These are phyloP conservation scores for Hermatobates lingyangjiaoensis DNA, from an alignment of 1,140 invertebrate species.

Conservation along the genomic window DNA sequence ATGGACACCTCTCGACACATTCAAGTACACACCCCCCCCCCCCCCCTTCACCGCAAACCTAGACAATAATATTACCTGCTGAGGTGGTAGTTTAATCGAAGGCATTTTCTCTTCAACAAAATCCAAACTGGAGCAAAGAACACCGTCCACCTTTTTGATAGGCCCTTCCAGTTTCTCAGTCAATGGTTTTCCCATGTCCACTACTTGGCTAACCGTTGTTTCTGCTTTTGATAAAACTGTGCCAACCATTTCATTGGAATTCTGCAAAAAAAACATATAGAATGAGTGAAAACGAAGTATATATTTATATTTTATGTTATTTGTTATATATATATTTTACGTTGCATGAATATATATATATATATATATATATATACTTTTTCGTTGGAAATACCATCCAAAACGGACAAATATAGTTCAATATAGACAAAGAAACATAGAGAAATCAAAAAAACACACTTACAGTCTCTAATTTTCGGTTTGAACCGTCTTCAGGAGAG, in stretches of 20 bases:
- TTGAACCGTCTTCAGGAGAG: too few species aligned
- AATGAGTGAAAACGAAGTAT: background rate
- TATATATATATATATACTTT: too few species aligned
- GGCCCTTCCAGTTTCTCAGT: conserved; percentile 24
- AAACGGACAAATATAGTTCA: too few species aligned
- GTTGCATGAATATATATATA: too few species aligned
- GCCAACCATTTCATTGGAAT: background rate
- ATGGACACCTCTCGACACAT: too few species aligned
- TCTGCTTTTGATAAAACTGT: conserved; percentile 6
- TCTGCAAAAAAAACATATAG: conserved; percentile 4
- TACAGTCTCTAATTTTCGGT: too few species aligned
- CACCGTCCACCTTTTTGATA: conserved; percentile 27
- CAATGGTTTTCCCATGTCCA: conserved; percentile 19
- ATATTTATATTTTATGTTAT: background rate
- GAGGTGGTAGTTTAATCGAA: conserved; percentile 26
- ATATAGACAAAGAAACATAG: too few species aligned
- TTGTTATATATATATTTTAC: background rate
- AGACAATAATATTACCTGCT: too few species aligned
- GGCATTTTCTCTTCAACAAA: conserved; percentile 29
- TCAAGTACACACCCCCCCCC: too few species aligned
- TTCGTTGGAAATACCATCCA: too few species aligned
- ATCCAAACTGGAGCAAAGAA: conserved; percentile 28
- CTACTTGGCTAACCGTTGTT: conserved; percentile 16
- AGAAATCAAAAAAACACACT: too few species aligned
- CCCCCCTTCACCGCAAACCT: too few species aligned